These are phyloP conservation scores for Cichladusa arquata DNA, from an alignment of 2,113 vertebrate genomes.

Conservation along the genomic window DNA sequence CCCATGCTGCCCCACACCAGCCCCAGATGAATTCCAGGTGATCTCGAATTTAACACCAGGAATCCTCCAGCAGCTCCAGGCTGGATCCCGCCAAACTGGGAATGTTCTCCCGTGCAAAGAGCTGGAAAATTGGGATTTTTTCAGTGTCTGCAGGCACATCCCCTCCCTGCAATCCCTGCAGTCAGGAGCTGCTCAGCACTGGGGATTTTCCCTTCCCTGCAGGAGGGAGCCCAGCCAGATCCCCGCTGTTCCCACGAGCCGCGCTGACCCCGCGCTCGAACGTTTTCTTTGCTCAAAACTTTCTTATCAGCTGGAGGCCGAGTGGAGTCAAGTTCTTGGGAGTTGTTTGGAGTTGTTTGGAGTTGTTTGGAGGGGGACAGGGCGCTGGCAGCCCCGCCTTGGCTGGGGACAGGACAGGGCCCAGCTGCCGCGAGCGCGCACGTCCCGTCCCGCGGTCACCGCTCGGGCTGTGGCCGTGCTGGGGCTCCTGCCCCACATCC, in stretches of 20 bases:
- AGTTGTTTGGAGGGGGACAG: neutral
- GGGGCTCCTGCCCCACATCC: neutral
- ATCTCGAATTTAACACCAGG: fast-evolving
- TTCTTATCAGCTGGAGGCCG: conserved; percentile 8
- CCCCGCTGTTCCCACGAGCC: conserved; percentile 39
- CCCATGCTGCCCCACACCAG: neutral
- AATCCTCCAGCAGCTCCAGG: neutral
- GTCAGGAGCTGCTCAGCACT: neutral
- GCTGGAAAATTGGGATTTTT: fast-evolving
- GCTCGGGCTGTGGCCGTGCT: neutral
- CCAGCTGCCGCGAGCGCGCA: neutral
- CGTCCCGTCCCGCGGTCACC: neutral
- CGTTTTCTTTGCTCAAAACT: neutral
- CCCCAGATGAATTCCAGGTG: neutral
- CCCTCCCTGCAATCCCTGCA: no score
- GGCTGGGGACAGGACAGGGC: neutral
- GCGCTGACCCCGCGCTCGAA: neutral
- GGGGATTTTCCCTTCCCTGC: neutral
- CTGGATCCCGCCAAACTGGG: neutral
- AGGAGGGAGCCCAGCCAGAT: neutral
- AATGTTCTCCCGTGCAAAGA: fast-evolving
- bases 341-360: neutral
- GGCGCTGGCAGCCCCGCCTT: neutral
- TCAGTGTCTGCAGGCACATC: fast-evolving
- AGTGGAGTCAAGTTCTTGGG: neutral